Evolutionary conservation across 2,888 invertebrate species (phyloP).

Genomic region (Tenthredo scrophulariae): DNA sequence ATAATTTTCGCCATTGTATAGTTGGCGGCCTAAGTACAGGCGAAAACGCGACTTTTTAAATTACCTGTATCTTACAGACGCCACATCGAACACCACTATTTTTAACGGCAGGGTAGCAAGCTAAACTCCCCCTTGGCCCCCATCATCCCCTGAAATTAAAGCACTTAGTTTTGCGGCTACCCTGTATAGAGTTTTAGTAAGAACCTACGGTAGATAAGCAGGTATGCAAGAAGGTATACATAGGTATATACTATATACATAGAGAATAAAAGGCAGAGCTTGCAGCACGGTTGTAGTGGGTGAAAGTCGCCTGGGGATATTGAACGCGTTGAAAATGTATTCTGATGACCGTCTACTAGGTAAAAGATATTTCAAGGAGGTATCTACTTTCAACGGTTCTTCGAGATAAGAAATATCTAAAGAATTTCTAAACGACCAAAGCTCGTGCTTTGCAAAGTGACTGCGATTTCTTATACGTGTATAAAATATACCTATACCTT

Average conservation of each 20-base stretch:
- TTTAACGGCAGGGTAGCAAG: no score
- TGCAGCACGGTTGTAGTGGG: background rate
- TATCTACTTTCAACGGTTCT: constrained; percentile 34
- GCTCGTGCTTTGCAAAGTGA: background rate
- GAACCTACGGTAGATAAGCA: background rate
- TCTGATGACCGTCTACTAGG: constrained; percentile 37
- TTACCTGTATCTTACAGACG: no score
- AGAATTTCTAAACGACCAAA: constrained; percentile 39
- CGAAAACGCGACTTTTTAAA: no score
- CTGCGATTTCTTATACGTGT: background rate
- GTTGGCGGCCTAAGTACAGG: no score
- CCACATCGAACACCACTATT: no score
- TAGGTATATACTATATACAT: no score
- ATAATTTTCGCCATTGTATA: no score
- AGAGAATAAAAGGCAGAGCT: background rate
- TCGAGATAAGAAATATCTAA: constrained; percentile 40
- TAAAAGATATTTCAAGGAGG: constrained; percentile 44
- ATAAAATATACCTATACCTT: background rate
- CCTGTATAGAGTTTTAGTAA: background rate
- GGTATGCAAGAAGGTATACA: background rate
- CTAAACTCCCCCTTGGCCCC: no score
- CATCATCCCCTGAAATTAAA: no score
- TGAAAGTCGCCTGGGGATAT: constrained; percentile 32
- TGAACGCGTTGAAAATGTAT: constrained; percentile 45
- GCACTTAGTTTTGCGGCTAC: no score